These are phyloP conservation scores for Lasioglossum oenotherae DNA, from an alignment of 2,888 invertebrate genomes.

Conservation along the genomic window DNA sequence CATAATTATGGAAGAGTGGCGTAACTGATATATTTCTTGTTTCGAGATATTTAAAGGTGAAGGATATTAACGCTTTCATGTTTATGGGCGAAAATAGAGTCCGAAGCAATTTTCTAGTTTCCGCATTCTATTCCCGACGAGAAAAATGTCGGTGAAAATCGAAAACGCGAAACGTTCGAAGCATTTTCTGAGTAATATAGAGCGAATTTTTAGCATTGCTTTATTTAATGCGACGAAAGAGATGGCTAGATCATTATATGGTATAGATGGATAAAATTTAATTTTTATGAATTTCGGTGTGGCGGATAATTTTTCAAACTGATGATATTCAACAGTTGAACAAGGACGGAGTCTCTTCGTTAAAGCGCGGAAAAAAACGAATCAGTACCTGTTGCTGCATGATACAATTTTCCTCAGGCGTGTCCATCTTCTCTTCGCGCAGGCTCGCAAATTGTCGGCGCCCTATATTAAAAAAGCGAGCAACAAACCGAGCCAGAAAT, in stretches of 20 bases:
- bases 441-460: not conserved
- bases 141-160: not conserved
- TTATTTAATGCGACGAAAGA: not conserved
- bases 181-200: not conserved
- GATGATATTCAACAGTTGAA: conserved; percentile 1
- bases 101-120: not conserved
- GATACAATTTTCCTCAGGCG: conserved; percentile 30
- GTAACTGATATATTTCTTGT: too few relatives aligned
- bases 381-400: conserved; percentile 39
- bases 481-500: conserved; percentile 19
- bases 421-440: not conserved
- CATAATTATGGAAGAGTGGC: too few relatives aligned
- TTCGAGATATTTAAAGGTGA: too few relatives aligned
- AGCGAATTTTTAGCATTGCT: not conserved
- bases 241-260: not conserved
- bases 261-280: not conserved
- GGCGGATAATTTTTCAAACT: not conserved
- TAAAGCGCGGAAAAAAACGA: not conserved
- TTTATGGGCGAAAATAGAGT: not conserved
- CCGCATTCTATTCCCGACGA: not conserved
- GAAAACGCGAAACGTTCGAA: not conserved
- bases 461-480: conserved; percentile 8
- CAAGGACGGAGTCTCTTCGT: not conserved
- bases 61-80: too few relatives aligned
- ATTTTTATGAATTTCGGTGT: not conserved